Base-by-base conservation (phyloP, 2,888 invertebrate species). In the Tipula unca region DNA sequence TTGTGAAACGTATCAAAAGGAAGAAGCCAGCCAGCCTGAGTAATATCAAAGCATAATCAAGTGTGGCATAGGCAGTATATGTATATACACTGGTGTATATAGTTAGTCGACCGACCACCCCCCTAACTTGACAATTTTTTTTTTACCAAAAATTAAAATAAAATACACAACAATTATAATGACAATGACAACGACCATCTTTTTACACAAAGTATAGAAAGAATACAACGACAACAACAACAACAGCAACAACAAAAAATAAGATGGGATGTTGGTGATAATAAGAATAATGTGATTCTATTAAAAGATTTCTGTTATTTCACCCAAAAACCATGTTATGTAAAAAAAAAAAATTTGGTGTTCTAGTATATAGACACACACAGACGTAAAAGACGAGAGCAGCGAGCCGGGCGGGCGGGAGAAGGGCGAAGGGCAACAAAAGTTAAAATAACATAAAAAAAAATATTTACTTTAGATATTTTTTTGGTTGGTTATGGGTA, bases 111-210 rank as follows among this genome's bases (percentile, higher is more conserved):
- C 54, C 54, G 54, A 54, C 69, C 25, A 69, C 69, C 69, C 69
- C 25, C 69, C 69, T 20, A 6, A 2, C 25, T 69, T 6, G 8
- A 25, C 1, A 25, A 69, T 17, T 17, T 48, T 48, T n/a, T 69
- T 20, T 69, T 13, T 69, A 25, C 25, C 69, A 69, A 69, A 69
- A 69, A 69, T 69, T 69, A 69, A 69, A 69, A 69, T 69, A 69
- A 69, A 69, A 69, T 69, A 69, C 69, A 69, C 69, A 69, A 69
- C 69, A 69, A 69, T 69, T 69, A 69, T 69, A 69, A 69, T 69
- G 69, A 69, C 69, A 69, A 69, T 69, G 69, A 69, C 69, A 69
- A 69, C 69, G 69, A 69, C 69, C 69, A 69, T 69, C 69, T 69
- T 69, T 69, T 69, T 69, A 25, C 8, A 69, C 13, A 69, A 25